Base-by-base conservation (phyloP, 1,140 invertebrate genomes). In the Ceratina japonica region DNA sequence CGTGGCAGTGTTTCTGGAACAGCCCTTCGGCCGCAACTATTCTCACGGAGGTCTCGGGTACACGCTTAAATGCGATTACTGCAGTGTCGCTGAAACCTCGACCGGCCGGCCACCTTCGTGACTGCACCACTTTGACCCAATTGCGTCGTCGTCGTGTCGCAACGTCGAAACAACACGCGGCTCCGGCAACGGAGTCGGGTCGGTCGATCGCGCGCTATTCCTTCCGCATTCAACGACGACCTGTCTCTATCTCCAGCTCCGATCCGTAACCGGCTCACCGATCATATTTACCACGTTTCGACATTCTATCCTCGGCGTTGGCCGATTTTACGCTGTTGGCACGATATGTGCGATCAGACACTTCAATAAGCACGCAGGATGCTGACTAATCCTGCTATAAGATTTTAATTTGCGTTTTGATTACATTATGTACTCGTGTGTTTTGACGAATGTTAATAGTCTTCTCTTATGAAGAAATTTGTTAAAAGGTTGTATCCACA, bases 1-100 rank as follows among this genome's bases (percentile, higher is more conserved):
- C 86, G 82, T 72, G 82, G 81, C 80, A 77, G 84, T 83, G 82
- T 86, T 87, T 86, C 83, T 84, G 71, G 79, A 79, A 89, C 83
- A 81, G 82, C 85, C 80, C 80, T 83, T 81, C 70, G 66, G 80
- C 58, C 63, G 31, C 58, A 52, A 79, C 83, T 85, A 85, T 85
- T 81, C 72, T 63, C 72, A 51, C 59, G 52, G 61, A 51, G 70
- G 77, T 70, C 52, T 56, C 54, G 18, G 64, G 61, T 75, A 59
- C 79, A 84, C 63, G 78, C 70, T 71, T 84, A 84, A 83, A 80
- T 71, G 59, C 78, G 73, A 73, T 73, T 83, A 84, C 70, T 62
- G 82, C 75, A 83, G 73, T 56, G 68, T 70, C 65, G 61, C 20
- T 80, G 73, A 84, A 85, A 85, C 74, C 74, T 77, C 56, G 72